Percentiles rank a stretch among this genome's conserved stretches.
These are phyloP conservation scores for Myoxocephalus aenaeus DNA, from an alignment of 2,797 vertebrate genomes.

Conservation along the genomic window DNA sequence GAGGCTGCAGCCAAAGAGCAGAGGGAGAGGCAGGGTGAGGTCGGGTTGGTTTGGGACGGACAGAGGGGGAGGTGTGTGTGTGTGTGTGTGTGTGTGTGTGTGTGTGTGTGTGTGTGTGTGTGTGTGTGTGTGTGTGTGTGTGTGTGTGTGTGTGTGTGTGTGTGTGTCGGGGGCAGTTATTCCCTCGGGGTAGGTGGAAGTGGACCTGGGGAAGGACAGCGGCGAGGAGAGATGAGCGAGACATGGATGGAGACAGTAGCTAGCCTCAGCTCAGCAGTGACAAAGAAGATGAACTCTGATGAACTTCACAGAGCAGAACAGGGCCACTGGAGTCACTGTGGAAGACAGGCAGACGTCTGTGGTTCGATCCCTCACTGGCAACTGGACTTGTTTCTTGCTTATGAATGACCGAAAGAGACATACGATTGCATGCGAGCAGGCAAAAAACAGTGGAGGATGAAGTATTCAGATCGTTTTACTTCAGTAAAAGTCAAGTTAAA, in stretches of 20 bases:
- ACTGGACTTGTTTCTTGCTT: constrained; percentile 7
- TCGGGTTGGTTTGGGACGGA: constrained; percentile 46
- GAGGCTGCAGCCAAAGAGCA: constrained; percentile 56
- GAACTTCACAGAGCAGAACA: constrained; percentile 59
- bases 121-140: constrained; percentile 30
- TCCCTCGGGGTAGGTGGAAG: constrained; percentile 59
- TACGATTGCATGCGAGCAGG: background rate
- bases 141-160: constrained; percentile 26
- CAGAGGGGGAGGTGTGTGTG: constrained; percentile 26
- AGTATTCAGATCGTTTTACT: background rate
- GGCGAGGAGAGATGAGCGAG: constrained; percentile 62
- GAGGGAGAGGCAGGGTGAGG: constrained; percentile 59
- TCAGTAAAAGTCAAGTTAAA: background rate
- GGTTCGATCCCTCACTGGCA: constrained; percentile 24
- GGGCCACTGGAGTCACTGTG: constrained; percentile 38
- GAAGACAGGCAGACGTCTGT: constrained; percentile 49
- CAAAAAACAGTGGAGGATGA: background rate
- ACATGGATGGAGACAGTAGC: constrained; percentile 62
- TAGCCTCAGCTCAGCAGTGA: constrained; percentile 52
- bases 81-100: constrained; percentile 30
- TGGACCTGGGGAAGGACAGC: constrained; percentile 49
- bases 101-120: constrained; percentile 3
- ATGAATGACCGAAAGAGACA: background rate
- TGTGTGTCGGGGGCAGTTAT: constrained; percentile 37
- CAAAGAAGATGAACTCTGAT: constrained; percentile 72